Conservation (phyloP, 2,797 vertebrate genomes). For the Falco cherrug region DNA sequence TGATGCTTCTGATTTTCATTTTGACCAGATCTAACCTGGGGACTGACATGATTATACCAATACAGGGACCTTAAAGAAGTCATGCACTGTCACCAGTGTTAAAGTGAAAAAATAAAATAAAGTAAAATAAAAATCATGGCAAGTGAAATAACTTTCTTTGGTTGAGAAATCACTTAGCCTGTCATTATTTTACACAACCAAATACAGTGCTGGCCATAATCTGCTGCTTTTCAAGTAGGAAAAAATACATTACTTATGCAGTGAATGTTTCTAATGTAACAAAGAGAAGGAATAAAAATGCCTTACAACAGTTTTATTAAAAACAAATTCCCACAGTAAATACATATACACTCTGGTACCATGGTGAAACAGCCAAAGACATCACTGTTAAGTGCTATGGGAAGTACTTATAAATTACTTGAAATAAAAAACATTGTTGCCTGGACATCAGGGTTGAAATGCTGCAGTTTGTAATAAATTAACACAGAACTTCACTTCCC, state of each 20-base stretch:
- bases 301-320: conserved; percentile 84
- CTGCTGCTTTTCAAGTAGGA: conserved; percentile 75
- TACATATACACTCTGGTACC: conserved; percentile 81
- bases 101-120: not conserved
- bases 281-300: conserved; percentile 84
- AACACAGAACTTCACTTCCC: conserved; percentile 88
- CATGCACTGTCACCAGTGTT: not conserved
- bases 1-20: not conserved
- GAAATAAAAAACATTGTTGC: conserved; percentile 91
- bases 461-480: conserved; percentile 96
- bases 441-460: conserved; percentile 94
- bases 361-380: conserved; percentile 78
- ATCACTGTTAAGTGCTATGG: conserved; percentile 82
- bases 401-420: conserved; percentile 87
- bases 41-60: not conserved
- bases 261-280: conserved; percentile 80
- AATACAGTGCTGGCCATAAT: conserved; percentile 71
- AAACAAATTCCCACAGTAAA: conserved; percentile 89
- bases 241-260: conserved; percentile 83
- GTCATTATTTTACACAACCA: conserved; percentile 51
- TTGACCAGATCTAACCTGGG: not conserved
- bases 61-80: not conserved
- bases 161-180: conserved; percentile 53
- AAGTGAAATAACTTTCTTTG: conserved; percentile 53
- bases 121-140: not conserved